A percentile compares a stretch with the other conserved stretches of the same genome.
Evolutionary conservation across 1,140 invertebrate genomes (phyloP).

Genomic region (Campoletis sonorensis): DNA sequence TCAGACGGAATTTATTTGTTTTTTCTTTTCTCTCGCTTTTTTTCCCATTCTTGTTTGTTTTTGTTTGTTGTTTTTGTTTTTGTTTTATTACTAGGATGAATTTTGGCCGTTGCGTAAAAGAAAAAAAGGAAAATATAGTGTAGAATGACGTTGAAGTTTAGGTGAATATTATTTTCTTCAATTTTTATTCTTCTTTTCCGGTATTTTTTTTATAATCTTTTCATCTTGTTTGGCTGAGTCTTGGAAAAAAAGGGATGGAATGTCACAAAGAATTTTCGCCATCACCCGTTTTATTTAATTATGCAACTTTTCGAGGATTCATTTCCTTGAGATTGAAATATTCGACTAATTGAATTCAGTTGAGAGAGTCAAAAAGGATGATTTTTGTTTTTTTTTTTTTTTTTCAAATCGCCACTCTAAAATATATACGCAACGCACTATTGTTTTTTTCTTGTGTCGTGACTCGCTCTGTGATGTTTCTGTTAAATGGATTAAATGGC

Average conservation of each 20-base stretch:
- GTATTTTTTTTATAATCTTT: not conserved
- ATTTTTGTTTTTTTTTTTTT: too few species aligned
- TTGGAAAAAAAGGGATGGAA: too few species aligned
- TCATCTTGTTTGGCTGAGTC: too few species aligned
- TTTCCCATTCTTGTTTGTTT: conserved; percentile 7
- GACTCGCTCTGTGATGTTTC: not conserved
- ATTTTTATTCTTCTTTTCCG: conserved; percentile 12
- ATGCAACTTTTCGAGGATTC: too few species aligned
- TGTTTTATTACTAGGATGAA: conserved; percentile 12
- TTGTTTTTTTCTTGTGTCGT: too few species aligned
- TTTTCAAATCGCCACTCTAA: not conserved
- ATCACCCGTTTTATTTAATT: too few species aligned
- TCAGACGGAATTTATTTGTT: conserved; percentile 74
- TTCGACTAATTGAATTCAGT: too few species aligned
- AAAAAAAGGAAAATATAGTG: not conserved
- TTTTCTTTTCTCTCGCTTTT: conserved; percentile 43
- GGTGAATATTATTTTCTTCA: not conserved
- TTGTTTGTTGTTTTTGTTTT: conserved; percentile 21
- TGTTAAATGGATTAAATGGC: not conserved
- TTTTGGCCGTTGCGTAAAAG: not conserved
- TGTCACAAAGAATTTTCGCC: too few species aligned
- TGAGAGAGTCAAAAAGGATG: too few species aligned
- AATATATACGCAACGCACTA: too few species aligned
- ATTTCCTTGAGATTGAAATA: too few species aligned
- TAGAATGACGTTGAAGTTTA: not conserved